Evolutionary conservation across 1,140 invertebrate genomes (phyloP).

Genomic region (Drosophila littoralis): DNA sequence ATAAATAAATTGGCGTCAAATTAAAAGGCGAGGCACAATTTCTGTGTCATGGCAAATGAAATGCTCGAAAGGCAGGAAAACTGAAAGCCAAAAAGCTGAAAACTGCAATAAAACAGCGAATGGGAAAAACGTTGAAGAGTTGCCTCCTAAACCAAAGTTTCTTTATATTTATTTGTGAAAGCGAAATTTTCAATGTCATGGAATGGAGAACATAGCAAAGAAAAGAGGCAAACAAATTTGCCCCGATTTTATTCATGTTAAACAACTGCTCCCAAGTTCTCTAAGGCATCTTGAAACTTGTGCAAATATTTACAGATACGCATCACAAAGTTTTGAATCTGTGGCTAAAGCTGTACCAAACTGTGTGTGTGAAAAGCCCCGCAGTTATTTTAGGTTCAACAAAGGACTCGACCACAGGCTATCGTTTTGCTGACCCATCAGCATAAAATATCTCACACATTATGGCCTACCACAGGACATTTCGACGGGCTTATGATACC

Average conservation of each 20-base stretch:
- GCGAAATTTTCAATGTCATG: background rate
- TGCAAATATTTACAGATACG: background rate
- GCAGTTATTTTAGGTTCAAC: conserved; percentile 3
- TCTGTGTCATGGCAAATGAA: conserved; percentile 9
- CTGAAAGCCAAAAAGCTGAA: conserved; percentile 2
- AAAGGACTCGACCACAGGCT: background rate
- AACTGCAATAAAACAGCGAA: conserved; percentile 3
- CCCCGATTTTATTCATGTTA: background rate
- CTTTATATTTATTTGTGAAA: conserved; percentile 2
- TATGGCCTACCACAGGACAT: background rate
- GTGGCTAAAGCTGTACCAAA: background rate
- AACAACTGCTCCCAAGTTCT: background rate
- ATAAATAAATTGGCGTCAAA: conserved; percentile 36
- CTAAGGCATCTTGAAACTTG: background rate
- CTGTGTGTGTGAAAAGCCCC: conserved; percentile 6
- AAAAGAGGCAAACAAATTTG: background rate
- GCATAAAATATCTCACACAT: conserved; percentile 5
- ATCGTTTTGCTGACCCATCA: conserved; percentile 24
- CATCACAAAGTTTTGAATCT: conserved; percentile 1
- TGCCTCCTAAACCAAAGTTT: background rate
- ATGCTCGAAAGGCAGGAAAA: background rate
- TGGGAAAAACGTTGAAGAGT: background rate
- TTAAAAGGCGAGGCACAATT: conserved; percentile 1
- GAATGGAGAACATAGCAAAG: background rate
- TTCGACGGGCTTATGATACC: background rate